Base-by-base conservation (phyloP, 2,797 vertebrate genomes). In the Diplodus puntazzo region DNA sequence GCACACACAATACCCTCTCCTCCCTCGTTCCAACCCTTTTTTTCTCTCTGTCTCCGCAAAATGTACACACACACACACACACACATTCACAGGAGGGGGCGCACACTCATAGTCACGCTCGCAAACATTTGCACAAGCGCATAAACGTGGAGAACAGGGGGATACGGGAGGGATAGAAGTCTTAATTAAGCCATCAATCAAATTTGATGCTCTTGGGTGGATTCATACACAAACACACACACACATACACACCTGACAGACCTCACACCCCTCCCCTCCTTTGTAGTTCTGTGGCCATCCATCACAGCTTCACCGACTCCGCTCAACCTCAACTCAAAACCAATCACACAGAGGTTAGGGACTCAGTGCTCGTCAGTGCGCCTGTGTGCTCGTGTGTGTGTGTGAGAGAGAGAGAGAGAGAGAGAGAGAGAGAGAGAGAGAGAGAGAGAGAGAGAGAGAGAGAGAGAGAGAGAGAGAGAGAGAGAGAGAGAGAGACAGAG, bases 341-440 rank as follows among this genome's bases (percentile, higher is more conserved):
- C 86, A 90, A 89, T 89, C 90, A 93, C 92, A 81, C 73, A 90
- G 87, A 85, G 91, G 90, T 94, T 77, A 92, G 82, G 72, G 77
- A 87, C 82, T 23, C 78, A 81, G 71, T 70, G 66, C 27, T 60
- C 73, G 65, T 67, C 55, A 57, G 58, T 61, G 77, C 53, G 58
- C 17, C 43, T 73, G 61, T 70, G 61, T 21, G 59, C 48, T 2
- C 25, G 25, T 25, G 25, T 25, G 25, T 25, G 25, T 25, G 25
- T 25, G 25, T 25, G 25, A 25, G 61, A 30, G 62, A 16, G 63
- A 39, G 17, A 16, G 21, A 0, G 16, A 2, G 66, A 2, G 39
- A 21, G 61, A 34, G 52, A 14, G 55, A 1, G 27, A 17, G 18
- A 20, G 48, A 25, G n/a, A 21, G 49, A 62, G 59, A 66, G 49